Base-by-base conservation (phyloP, 2,113 vertebrate species). In the Myodes glareolus region DNA sequence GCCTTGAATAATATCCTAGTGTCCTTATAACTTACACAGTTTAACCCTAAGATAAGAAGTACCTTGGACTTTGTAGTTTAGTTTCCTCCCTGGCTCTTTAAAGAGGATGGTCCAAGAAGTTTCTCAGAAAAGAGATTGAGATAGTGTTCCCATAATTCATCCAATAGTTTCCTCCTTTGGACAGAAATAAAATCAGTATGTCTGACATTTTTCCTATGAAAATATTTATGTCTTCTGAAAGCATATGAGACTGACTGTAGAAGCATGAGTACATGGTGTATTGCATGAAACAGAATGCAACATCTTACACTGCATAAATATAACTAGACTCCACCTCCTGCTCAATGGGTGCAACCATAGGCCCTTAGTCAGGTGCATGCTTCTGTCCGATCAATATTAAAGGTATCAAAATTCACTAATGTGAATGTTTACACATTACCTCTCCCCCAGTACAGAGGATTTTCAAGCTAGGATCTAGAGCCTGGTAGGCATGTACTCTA, bases 181-280 rank as follows among this genome's bases (percentile, higher is more conserved):
- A 39, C 45, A 23, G 47, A 88, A 73, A 50, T 13, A 25, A 76
- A 87, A 77, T 97, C 75, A 76, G 29, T 58, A 39, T 95, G 39
- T 92, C 76, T 92, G 89, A 73, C 72, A 95, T 29, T 84, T 55
- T 94, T 93, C 88, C 97, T 86, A 89, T 86, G 68, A 90, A 92
- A 96, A 97, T 96, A 94, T 96, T 95, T 96, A 90, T 91, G 45
- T 73, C 78, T 95, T 50, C 63, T 96, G 97, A 25, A 68, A 47
- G 47, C 94, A 95, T 91, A 92, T 73, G 73, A 91, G n/a, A 78
- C 84, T 65, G 58, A 14, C 52, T 82, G 17, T 73, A n/a, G 76
- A 42, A 80, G 23, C 68, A n/a, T 70, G 47, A 84, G 55, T 42
- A 31, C 17, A 36, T 9, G 50, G 29, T 86, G 8, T 39, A 58